Conservation (phyloP, 2,113 vertebrate species). For the Ciconia boyciana region DNA sequence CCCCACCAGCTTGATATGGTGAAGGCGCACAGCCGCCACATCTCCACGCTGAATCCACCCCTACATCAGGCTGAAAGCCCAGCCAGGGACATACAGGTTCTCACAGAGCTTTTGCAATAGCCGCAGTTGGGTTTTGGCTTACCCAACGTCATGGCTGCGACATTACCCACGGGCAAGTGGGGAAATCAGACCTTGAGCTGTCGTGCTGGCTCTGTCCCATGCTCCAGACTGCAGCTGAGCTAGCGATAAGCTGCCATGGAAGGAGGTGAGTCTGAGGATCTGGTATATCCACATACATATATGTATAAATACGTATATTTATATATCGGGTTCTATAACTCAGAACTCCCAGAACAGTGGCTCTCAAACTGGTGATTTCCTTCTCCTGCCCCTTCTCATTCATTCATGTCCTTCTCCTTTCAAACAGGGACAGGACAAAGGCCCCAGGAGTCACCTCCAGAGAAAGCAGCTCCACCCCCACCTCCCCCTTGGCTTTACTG, state of each 20-base stretch:
- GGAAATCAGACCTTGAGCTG: slow-evolving; percentile 9
- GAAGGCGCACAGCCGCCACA: neutral
- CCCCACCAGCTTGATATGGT: neutral
- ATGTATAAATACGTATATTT: neutral
- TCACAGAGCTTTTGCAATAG: slow-evolving; percentile 5
- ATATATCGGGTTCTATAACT: neutral
- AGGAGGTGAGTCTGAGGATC: neutral
- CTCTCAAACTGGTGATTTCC: neutral
- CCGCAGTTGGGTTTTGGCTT: neutral
- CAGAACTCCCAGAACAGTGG: neutral
- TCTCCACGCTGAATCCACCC: neutral
- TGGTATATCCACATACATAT: neutral
- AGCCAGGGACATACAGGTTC: neutral
- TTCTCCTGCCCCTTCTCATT: neutral
- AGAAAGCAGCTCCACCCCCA: slow-evolving; percentile 29
- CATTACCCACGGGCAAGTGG: neutral
- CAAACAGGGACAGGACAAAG: slow-evolving; percentile 48
- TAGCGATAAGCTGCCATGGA: neutral
- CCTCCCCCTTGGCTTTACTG: slow-evolving; percentile 41
- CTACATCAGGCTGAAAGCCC: neutral
- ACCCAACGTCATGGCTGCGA: neutral
- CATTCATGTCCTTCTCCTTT: neutral
- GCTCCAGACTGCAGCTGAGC: neutral
- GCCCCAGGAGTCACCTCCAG: neutral
- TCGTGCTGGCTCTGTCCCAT: neutral